Evolutionary conservation across 2,113 vertebrate species (phyloP).

Genomic region (Acinonyx jubatus): DNA sequence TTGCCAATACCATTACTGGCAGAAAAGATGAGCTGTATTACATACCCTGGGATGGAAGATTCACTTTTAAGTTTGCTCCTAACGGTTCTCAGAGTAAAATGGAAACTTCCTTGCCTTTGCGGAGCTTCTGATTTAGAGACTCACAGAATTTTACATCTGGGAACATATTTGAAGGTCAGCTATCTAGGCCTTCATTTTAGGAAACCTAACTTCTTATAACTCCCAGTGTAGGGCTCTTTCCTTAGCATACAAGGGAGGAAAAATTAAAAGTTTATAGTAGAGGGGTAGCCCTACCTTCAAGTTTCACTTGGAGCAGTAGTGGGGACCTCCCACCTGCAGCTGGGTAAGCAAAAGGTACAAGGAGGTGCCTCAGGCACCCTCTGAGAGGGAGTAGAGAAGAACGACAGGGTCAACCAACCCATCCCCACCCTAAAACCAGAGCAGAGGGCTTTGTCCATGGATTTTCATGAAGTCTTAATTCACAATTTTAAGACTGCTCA

Average conservation of each 20-base stretch:
- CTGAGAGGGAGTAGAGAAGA: background rate
- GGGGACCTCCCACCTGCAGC: background rate
- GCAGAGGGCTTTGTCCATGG: background rate
- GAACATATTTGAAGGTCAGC: background rate
- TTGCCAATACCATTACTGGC: background rate
- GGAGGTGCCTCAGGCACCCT: background rate
- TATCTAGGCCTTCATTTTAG: background rate
- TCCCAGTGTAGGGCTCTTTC: background rate
- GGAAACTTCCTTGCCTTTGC: background rate
- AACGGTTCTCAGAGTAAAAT: background rate
- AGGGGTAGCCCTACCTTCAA: background rate
- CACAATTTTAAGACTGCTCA: background rate
- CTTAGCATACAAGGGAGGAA: background rate
- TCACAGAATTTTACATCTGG: background rate
- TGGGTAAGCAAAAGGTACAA: background rate
- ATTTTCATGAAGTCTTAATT: slow-evolving; percentile 3
- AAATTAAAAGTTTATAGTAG: background rate
- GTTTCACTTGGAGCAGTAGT: background rate
- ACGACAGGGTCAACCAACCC: background rate
- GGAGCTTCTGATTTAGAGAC: background rate
- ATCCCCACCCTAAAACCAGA: background rate
- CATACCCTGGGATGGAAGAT: background rate
- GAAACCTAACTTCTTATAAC: background rate
- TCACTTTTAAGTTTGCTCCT: background rate
- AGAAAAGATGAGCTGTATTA: background rate